Base-by-base conservation (phyloP, 2,888 invertebrate species). In the Vanessa cardui region DNA sequence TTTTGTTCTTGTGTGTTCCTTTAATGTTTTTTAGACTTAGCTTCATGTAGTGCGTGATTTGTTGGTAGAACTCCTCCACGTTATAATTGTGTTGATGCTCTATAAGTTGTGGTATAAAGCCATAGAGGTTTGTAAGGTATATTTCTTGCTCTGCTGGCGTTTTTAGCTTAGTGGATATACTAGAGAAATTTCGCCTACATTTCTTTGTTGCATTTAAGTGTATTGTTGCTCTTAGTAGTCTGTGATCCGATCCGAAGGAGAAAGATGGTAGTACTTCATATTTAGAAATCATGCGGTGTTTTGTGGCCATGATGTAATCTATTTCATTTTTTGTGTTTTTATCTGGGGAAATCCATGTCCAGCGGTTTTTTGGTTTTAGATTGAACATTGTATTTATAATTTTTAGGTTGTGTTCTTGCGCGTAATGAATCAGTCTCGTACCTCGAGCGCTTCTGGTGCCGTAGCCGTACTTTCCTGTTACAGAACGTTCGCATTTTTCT, bases 371-470 rank as follows among this genome's bases (percentile, higher is more conserved):
- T 1, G 46, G 39, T 66, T 69, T 73, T 54, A 64, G 3, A 8
- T 71, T 66, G 46, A 70, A 72, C 62, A 70, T 70, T 16, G 68
- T 70, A 45, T 74, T 72, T n/a, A 73, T 46, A 47, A 73, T 72
- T 69, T 71, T 71, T 56, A 73, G 46, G 31, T 74, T 74, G 45
- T 74, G 60, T 50, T 75, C 70, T 2, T 67, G 26, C 6, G 72
- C 73, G 31, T 73, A 73, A 33, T 74, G 68, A 44, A 74, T 70
- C 5, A 72, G 66, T 69, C 68, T 68, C 58, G 46, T 52, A 12
- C 72, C 72, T 9, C 69, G 58, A 21, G 6, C 8, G 56, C 66
- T 73, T 45, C 73, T 71, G 2, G n/a, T 68, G 0, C 73, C 72
- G 49, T 68, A 63, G 4, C 72, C 68, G 59, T 70, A 63, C 33